Conservation (phyloP, 1,140 invertebrate genomes). For the Cylas formicarius region DNA sequence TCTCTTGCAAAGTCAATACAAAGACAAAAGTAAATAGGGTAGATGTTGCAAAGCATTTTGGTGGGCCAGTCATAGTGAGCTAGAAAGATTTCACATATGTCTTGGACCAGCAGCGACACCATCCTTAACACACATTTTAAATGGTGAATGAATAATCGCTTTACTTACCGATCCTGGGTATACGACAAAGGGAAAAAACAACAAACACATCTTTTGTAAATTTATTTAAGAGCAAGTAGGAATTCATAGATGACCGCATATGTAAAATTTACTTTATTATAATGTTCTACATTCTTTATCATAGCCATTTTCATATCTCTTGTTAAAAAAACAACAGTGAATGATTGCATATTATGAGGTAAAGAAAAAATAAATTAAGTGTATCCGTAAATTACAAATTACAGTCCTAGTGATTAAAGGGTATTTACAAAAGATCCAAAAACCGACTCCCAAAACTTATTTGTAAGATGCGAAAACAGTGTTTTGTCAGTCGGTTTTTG, state of each 20-base stretch:
- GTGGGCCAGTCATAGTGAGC: too few species aligned
- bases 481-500: too few species aligned
- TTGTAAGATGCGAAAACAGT: too few species aligned
- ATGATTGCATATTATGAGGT: conserved; percentile 33
- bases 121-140: too few species aligned
- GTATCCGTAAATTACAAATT: conserved; percentile 31
- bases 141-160: too few species aligned
- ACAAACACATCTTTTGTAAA: conserved; percentile 24
- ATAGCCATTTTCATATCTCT: conserved; percentile 19
- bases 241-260: conserved; percentile 37
- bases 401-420: conserved; percentile 30
- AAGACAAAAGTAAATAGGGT: too few species aligned
- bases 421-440: conserved; percentile 35
- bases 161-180: background rate
- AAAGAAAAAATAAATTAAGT: conserved; percentile 35
- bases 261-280: conserved; percentile 37
- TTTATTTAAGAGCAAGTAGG: conserved; percentile 40
- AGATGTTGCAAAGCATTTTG: too few species aligned
- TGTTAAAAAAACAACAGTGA: conserved; percentile 22
- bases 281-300: conserved; percentile 32
- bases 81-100: too few species aligned
- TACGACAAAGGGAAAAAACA: conserved; percentile 8
- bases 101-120: too few species aligned
- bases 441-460: too few species aligned
- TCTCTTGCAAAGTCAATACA: too few species aligned